Conservation (phyloP, 2,113 vertebrate genomes). For the Neogobius melanostomus region DNA sequence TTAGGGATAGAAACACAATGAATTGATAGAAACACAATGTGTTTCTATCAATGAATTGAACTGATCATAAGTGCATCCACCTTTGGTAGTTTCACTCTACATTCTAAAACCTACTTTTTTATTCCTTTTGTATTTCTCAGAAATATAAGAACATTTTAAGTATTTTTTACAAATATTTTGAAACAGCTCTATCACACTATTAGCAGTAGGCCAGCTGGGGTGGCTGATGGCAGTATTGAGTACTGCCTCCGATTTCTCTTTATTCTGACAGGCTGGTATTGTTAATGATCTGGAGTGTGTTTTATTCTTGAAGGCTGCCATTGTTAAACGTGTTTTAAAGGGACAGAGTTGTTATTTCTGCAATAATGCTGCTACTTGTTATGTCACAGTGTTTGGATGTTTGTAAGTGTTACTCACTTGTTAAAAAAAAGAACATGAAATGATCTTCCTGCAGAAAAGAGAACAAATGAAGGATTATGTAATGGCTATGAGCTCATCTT, state of each 20-base stretch:
- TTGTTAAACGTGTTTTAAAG: constrained; percentile 35
- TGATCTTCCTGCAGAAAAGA: constrained; percentile 13
- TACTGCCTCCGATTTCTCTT: constrained; percentile 7
- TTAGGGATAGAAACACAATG: too few relatives aligned
- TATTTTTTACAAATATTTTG: constrained; percentile 8
- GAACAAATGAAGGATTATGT: constrained; percentile 9
- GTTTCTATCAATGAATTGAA: too few relatives aligned
- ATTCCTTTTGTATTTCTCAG: background rate
- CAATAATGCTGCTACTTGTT: constrained; percentile 58
- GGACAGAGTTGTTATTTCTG: constrained; percentile 43
- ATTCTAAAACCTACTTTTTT: background rate
- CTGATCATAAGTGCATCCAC: background rate
- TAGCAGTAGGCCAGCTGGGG: background rate
- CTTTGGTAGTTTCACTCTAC: background rate
- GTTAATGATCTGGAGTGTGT: background rate
- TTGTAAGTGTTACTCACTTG: constrained; percentile 37
- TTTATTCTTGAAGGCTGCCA: constrained; percentile 2
- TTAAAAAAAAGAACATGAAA: constrained; percentile 23
- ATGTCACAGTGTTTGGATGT: constrained; percentile 53
- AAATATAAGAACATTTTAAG: background rate
- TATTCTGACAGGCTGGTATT: constrained; percentile 29
- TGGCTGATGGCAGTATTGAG: constrained; percentile 22
- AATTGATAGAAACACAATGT: too few relatives aligned
- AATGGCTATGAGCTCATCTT: constrained; percentile 16
- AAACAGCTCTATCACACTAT: background rate